These are phyloP conservation scores for Hormaphis cornu DNA, from an alignment of 1,140 invertebrate species.

Conservation along the genomic window DNA sequence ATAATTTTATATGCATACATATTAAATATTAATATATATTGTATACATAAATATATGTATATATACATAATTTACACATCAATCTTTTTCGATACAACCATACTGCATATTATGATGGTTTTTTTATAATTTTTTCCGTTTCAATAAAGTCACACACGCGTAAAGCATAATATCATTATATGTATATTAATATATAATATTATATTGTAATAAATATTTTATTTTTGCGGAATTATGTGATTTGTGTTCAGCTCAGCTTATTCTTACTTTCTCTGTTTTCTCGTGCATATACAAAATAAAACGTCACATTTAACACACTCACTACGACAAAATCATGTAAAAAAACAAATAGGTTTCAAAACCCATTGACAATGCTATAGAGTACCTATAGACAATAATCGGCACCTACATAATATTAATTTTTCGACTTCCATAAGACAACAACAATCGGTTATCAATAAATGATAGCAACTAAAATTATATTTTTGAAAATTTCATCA, in stretches of 20 bases:
- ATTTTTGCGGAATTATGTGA: conserved; percentile 22
- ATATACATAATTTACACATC: neutral
- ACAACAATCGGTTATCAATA: too few species aligned
- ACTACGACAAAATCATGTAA: neutral
- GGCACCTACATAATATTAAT: neutral
- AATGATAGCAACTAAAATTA: too few species aligned
- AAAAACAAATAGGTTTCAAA: too few species aligned
- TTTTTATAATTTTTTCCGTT: conserved; percentile 20
- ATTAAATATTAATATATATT: too few species aligned
- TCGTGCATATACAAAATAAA: conserved; percentile 14
- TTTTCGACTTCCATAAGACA: neutral
- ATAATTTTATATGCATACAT: too few species aligned
- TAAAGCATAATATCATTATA: conserved; percentile 5
- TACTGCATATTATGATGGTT: conserved; percentile 3
- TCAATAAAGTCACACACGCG: conserved; percentile 2
- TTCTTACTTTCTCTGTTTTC: conserved; percentile 16
- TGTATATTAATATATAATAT: too few species aligned
- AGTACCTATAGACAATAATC: too few species aligned
- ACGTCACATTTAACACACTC: conserved; percentile 18
- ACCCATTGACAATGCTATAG: too few species aligned
- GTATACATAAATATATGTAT: too few species aligned
- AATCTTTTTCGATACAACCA: neutral
- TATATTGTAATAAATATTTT: neutral
- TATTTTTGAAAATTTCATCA: too few species aligned
- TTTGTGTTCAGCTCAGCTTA: conserved; percentile 29